Base-by-base conservation (phyloP, 2,888 invertebrate species). In the Ochlodes sylvanus region DNA sequence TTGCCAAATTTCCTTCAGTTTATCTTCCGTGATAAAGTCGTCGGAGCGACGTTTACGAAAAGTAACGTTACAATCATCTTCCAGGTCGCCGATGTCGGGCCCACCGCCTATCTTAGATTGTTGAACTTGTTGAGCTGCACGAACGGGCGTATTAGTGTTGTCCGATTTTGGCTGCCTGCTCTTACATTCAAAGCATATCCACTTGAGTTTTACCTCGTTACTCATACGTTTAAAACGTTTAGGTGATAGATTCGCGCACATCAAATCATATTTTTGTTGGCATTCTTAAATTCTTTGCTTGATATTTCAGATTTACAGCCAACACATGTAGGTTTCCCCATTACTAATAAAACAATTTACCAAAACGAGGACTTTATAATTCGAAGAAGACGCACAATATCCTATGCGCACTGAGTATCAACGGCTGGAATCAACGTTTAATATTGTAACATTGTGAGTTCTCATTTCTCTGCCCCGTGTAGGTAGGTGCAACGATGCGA, bases 171-270 rank as follows among this genome's bases (percentile, higher is more conserved):
- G 62, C 15, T 34, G 32, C 17, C 55, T 68, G 21, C 67, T 62
- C 34, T 56, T 68, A 14, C 67, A 68, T 7, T 61, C 56, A 7
- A 15, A 34, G 44, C 67, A 68, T 47, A 6, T 68, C 67, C 67
- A 68, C 10, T 61, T 61, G 1, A 15, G 4, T 42, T 62, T 68
- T 2, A 1, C 27, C 6, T 68, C 67, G 3, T 50, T 27, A 19
- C n/a, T 58, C 57, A 68, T 47, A 19, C 44, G 44, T 14, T 34
- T 61, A 32, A 47, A 61, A 7, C 44, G 44, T 9, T 61, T 61
- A 1, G 60, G 60, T 0, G 60, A 61, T 0, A 61, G 32, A 12
- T 61, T 61, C 1, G 60, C 60, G 15, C 60, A 61, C 6, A 10
- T 2, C 14, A 61, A 32, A 4, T 61, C 60, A 32, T 27, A 61